Evolutionary conservation across 2,888 invertebrate species (phyloP).

Genomic region (Machimus rusticus): DNA sequence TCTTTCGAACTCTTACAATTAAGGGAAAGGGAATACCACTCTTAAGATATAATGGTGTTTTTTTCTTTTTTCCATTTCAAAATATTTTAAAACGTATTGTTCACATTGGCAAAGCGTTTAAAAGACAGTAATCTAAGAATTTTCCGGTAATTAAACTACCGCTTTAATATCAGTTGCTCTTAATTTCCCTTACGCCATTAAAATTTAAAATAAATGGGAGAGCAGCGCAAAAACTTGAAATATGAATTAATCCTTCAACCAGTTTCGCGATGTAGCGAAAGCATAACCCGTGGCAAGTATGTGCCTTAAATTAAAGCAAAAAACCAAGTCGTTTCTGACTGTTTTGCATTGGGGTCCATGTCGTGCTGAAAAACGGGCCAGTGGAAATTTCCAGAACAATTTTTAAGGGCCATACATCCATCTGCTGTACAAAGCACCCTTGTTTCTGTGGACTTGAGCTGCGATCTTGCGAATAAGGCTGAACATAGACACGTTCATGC

Average conservation of each 20-base stretch:
- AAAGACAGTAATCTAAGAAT: neutral
- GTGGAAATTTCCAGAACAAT: neutral
- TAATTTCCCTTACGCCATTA: neutral
- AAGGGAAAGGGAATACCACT: too few relatives aligned
- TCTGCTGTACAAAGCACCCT: neutral
- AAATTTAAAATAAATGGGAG: neutral
- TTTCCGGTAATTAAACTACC: neutral
- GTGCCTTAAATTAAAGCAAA: neutral
- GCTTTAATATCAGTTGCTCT: neutral
- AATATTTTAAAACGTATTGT: neutral
- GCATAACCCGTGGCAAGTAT: neutral
- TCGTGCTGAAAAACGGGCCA: neutral
- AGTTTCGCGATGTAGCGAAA: neutral
- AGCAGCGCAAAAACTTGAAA: neutral
- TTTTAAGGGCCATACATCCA: neutral
- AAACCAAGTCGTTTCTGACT: neutral
- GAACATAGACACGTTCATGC: constrained; percentile 10
- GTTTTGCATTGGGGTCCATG: neutral
- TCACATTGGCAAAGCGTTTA: neutral
- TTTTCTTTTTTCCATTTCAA: neutral
- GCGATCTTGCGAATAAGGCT: constrained; percentile 8
- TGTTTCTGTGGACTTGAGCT: neutral
- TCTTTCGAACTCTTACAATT: too few relatives aligned
- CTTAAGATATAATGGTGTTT: too few relatives aligned
- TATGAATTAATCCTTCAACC: neutral